Evolutionary conservation across 2,888 invertebrate species (phyloP), one percentile per base, ranked within the genome.

Genomic region (Drosophila paucipuncta): DNA sequence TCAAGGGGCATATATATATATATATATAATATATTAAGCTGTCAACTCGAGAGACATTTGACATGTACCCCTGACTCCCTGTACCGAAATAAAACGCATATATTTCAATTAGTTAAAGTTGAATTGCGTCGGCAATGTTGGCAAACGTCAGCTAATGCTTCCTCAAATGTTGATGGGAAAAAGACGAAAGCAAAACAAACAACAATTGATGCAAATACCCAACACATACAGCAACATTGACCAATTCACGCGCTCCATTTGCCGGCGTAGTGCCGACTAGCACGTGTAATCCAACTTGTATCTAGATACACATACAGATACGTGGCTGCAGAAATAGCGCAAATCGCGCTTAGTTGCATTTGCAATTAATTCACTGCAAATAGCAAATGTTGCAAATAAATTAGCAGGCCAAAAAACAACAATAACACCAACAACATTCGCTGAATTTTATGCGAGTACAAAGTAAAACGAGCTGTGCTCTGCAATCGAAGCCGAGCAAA

Each of bases 301-400:
- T 71, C 84, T 70, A 47, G 18, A 47, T 25, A 4, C 31, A 67
- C 77, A 73, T 81, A 4, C 31, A 67, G 80, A 73, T 81, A 76
- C 71, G 54, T 67, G 55, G 66, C 33, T 22, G 63, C 47, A 28
- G 83, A 90, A 90, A 89, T 87, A 76, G 85, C 68, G 78, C 90
- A 89, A 66, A 80, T 82, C 68, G 89, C 78, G 89, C 91, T 87
- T 90, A 87, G 87, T 78, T 80, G 85, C 89, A 78, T 78, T 90
- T 72, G 83, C 85, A 87, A 87, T 87, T 87, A 89, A 87, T 87
- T 90, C 91, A 89, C 85, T 89, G 89, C 76, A 86, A 31, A 52
- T 82, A 82, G 90, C 88, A 80, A 87, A 83, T 89, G 91, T 85
- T 91, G 91, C 90, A 88, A 90, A 88, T 90, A 90, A 91, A 89